Conservation (phyloP, 2,113 vertebrate species). For the Calypte anna region DNA sequence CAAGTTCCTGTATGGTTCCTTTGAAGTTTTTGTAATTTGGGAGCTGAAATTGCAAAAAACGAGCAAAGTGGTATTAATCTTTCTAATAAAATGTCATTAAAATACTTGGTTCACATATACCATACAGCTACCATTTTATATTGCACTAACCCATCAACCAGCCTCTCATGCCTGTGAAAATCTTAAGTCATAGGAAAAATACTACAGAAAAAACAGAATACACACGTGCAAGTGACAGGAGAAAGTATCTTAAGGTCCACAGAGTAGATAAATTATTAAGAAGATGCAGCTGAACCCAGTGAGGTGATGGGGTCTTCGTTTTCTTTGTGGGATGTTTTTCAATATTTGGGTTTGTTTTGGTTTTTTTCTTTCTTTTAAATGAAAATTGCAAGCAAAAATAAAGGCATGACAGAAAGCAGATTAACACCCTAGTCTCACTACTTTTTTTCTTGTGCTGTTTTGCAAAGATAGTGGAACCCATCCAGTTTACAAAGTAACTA, state of each 20-base stretch:
- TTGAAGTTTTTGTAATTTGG: constrained; percentile 98
- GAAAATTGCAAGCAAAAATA: neutral
- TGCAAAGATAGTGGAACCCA: neutral
- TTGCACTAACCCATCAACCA: neutral
- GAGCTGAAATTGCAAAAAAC: constrained; percentile 79
- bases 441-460: constrained; percentile 4
- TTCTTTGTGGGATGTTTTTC: neutral
- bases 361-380: neutral
- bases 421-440: neutral
- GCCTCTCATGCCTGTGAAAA: neutral
- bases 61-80: neutral
- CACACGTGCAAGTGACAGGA: neutral
- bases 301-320: neutral
- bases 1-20: constrained; percentile 93
- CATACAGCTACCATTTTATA: neutral
- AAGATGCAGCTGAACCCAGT: neutral
- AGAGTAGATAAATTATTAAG: neutral
- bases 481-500: neutral
- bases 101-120: neutral
- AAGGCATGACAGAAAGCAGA: neutral
- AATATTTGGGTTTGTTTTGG: neutral
- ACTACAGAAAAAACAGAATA: neutral
- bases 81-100: neutral
- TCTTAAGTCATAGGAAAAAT: neutral
- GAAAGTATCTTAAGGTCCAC: neutral